A percentile compares a stretch with the other conserved stretches of the same genome.
phyloP scores from a whole-genome alignment of 2,888 invertebrate genomes.

The Drosophila mettleri region DNA sequence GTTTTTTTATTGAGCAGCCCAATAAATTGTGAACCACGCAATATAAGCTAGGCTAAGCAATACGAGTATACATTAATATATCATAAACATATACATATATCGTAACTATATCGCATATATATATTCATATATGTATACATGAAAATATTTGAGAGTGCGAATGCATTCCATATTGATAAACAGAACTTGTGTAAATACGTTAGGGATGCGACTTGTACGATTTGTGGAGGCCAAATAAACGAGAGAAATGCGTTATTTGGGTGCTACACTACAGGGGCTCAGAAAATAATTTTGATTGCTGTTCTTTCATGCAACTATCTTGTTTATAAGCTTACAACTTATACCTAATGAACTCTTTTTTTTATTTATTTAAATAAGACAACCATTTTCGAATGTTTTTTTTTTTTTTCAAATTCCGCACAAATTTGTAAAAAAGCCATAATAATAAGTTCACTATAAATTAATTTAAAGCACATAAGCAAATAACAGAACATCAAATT shows the following conservation, averaged over 20 bases:
- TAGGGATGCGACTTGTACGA: conserved; percentile 23
- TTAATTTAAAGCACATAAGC: conserved; percentile 33
- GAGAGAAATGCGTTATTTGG: conserved; percentile 39
- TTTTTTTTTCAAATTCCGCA: conserved; percentile 6
- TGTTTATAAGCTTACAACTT: conserved; percentile 29
- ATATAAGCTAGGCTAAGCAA: conserved; percentile 10
- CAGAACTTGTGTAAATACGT: conserved; percentile 48
- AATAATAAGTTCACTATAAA: conserved; percentile 80
- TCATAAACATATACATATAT: conserved; percentile 22
- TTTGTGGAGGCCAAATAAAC: conserved; percentile 46
- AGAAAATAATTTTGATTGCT: conserved; percentile 13
- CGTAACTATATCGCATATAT: conserved; percentile 21
- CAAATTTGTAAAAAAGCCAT: conserved; percentile 76
- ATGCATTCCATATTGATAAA: conserved; percentile 12
- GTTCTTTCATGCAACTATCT: conserved; percentile 28
- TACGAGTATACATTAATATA: conserved; percentile 10
- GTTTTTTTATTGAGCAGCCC: conserved; percentile 17
- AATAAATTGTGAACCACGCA: conserved; percentile 4
- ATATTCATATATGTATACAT: conserved; percentile 6
- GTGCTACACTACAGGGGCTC: conserved; percentile 25
- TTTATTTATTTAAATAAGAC: conserved; percentile 49
- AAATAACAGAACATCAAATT: conserved; percentile 15
- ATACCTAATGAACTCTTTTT: conserved; percentile 34
- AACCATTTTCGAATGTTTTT: conserved; percentile 22
- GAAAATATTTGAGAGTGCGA: neutral